Percentiles rank a stretch among this genome's conserved stretches.
These are phyloP conservation scores for Leptinotarsa juncta DNA, from an alignment of 2,888 invertebrate genomes.

Conservation along the genomic window DNA sequence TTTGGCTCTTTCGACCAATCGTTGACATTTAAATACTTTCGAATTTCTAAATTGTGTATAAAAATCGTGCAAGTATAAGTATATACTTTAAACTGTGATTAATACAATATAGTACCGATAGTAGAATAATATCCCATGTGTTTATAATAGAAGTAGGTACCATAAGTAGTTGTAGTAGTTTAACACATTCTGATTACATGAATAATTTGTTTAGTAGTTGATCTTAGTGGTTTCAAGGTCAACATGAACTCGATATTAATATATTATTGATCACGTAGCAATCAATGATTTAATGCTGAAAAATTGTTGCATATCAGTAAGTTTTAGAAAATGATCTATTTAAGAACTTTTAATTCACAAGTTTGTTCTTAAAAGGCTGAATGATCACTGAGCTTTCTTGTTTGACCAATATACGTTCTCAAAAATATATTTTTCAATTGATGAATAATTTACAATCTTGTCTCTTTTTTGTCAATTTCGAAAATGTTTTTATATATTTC, in stretches of 20 bases:
- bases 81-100: constrained; percentile 61
- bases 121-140: constrained; percentile 49
- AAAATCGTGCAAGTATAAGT: constrained; percentile 45
- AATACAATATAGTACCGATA: constrained; percentile 54
- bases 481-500: too few species aligned
- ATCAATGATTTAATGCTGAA: neutral
- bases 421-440: too few species aligned
- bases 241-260: constrained; percentile 40
- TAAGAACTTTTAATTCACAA: neutral
- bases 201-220: constrained; percentile 25
- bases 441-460: too few species aligned
- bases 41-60: constrained; percentile 45
- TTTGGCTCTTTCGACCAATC: constrained; percentile 7
- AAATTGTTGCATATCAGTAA: constrained; percentile 7
- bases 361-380: too few species aligned
- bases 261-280: neutral
- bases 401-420: too few species aligned
- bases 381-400: too few species aligned
- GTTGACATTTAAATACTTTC: constrained; percentile 33
- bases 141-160: constrained; percentile 33
- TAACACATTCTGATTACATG: constrained; percentile 20
- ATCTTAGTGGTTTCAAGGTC: constrained; percentile 31
- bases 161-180: constrained; percentile 19
- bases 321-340: neutral
- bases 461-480: too few species aligned